Conservation (phyloP, 2,113 vertebrate genomes). For the Urocynchramus pylzowi region DNA sequence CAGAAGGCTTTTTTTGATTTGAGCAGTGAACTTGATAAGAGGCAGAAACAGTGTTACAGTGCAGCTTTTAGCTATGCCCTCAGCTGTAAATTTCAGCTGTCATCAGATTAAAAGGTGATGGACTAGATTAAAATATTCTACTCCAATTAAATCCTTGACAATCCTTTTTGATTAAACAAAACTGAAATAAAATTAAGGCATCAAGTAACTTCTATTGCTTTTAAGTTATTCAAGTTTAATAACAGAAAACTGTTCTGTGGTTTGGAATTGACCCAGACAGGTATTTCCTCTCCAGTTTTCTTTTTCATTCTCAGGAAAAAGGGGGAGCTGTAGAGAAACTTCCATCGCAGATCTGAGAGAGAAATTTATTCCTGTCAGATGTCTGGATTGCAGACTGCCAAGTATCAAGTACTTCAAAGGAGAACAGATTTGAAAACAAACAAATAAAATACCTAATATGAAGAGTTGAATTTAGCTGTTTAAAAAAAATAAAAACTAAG, state of each 20-base stretch:
- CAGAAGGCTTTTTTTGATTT: neutral
- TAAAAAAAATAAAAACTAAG: neutral
- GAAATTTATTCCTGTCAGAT: neutral
- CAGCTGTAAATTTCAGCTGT: neutral
- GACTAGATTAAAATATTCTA: neutral
- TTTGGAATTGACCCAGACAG: conserved; percentile 7
- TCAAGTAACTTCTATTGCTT: neutral
- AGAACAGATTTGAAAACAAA: neutral
- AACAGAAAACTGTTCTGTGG: neutral
- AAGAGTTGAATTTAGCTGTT: neutral
- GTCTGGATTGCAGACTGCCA: neutral
- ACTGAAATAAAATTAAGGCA: neutral
- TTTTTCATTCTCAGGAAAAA: neutral
- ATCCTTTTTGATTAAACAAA: neutral
- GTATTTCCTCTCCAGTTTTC: conserved; percentile 21
- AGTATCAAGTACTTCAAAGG: neutral
- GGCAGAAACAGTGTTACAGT: neutral
- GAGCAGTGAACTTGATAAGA: neutral
- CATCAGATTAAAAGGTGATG: neutral
- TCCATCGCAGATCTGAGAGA: neutral
- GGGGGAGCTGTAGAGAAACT: neutral
- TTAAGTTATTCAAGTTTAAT: neutral
- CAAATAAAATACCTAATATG: neutral
- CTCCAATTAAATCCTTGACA: neutral
- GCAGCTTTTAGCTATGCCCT: neutral